These are phyloP conservation scores for Drosophila nigrodunni DNA, from an alignment of 1,140 invertebrate genomes.

Conservation along the genomic window DNA sequence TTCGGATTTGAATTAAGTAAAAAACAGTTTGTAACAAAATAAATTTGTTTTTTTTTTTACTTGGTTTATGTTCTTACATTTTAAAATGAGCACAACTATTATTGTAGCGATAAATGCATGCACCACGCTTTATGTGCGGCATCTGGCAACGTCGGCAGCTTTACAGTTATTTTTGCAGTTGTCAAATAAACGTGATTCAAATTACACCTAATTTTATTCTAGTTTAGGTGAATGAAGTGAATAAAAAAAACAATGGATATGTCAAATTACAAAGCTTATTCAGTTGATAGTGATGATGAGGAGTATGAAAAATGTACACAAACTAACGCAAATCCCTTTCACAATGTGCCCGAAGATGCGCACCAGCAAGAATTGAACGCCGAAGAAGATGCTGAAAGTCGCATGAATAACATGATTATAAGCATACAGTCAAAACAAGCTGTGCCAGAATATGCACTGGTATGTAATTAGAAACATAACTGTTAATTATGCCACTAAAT, in stretches of 20 bases:
- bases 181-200: too few species aligned
- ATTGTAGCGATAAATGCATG: not conserved
- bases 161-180: not conserved
- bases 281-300: not conserved
- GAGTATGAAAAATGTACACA: not conserved
- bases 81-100: not conserved
- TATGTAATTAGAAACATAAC: constrained; percentile 4
- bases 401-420: constrained; percentile 14
- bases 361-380: not conserved
- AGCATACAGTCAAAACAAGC: constrained; percentile 2
- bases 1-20: not conserved
- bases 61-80: not conserved
- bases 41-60: not conserved
- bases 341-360: not conserved
- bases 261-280: not conserved
- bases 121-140: not conserved
- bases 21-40: not conserved
- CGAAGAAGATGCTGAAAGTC: not conserved
- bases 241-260: too few species aligned
- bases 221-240: too few species aligned
- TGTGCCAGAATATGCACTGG: constrained; percentile 29
- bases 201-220: too few species aligned
- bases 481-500: not conserved
- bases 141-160: not conserved
- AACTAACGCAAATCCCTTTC: constrained; percentile 16